phyloP scores from a whole-genome alignment of 2,888 invertebrate species.

The Epinotia brunnichana region DNA sequence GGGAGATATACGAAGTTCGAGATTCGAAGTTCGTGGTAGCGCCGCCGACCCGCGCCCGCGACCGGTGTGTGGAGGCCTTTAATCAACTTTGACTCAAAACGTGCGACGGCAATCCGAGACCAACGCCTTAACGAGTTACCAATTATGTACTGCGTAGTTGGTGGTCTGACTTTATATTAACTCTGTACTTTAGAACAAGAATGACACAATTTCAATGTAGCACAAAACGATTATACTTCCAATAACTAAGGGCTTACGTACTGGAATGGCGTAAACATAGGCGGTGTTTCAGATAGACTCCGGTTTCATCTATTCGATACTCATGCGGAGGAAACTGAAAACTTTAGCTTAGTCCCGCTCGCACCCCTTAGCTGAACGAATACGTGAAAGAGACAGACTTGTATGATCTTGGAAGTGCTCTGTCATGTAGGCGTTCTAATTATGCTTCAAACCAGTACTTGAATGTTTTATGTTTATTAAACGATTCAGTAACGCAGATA shows the following conservation, averaged over 20 bases:
- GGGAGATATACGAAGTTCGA: no score
- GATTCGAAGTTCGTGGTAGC: no score
- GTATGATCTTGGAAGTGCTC: neutral
- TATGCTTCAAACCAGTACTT: constrained; percentile 24
- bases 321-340: neutral
- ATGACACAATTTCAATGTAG: neutral
- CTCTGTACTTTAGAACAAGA: neutral
- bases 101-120: neutral
- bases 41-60: no score
- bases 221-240: neutral
- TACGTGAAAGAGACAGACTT: neutral
- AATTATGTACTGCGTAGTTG: constrained; percentile 10
- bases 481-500: constrained; percentile 19
- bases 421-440: constrained; percentile 16
- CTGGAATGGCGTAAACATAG: neutral
- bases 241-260: neutral
- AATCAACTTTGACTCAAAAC: neutral
- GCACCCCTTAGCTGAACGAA: neutral
- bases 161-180: constrained; percentile 21
- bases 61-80: no score
- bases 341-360: neutral
- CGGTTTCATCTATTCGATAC: neutral
- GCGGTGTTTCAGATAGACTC: neutral
- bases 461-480: constrained; percentile 35
- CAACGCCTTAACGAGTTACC: constrained; percentile 17